Evolutionary conservation across 2,113 vertebrate species (phyloP).

Genomic region (Potamarius usumacintae): DNA sequence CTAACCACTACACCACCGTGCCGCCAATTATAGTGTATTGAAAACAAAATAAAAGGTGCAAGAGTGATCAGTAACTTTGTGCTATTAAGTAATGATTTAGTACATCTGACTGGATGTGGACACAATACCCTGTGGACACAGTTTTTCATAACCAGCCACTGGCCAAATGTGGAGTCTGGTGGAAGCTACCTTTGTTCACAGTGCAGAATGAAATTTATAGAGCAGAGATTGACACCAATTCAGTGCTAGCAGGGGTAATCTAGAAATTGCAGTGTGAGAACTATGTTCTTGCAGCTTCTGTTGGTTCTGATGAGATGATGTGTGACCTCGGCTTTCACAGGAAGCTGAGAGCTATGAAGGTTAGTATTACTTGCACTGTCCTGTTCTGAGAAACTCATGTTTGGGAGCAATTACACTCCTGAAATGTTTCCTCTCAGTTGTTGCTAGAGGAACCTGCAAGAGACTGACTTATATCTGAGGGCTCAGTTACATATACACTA

Average conservation of each 20-base stretch:
- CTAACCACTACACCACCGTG: too few species aligned
- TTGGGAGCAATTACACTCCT: background rate
- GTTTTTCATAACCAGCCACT: background rate
- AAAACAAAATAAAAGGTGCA: background rate
- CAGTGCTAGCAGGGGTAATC: background rate
- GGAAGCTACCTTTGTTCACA: background rate
- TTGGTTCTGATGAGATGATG: constrained; percentile 1
- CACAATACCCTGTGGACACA: background rate
- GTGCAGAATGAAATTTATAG: background rate
- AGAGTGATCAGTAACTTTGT: background rate
- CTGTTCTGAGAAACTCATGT: background rate
- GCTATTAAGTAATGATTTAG: background rate
- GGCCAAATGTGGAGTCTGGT: background rate
- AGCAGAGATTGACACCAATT: background rate
- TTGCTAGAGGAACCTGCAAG: background rate
- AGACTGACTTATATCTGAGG: background rate
- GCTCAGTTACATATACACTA: background rate
- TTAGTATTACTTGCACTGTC: background rate
- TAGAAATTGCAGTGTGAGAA: background rate
- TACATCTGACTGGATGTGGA: background rate
- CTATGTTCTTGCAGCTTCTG: background rate
- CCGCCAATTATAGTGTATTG: background rate
- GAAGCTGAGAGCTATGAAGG: background rate
- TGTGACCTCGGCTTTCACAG: constrained; percentile 23
- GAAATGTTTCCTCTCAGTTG: background rate